A percentile compares a stretch with the other conserved stretches of the same genome.
phyloP scores from a whole-genome alignment of 2,113 vertebrate species.

The Anseranas semipalmata region DNA sequence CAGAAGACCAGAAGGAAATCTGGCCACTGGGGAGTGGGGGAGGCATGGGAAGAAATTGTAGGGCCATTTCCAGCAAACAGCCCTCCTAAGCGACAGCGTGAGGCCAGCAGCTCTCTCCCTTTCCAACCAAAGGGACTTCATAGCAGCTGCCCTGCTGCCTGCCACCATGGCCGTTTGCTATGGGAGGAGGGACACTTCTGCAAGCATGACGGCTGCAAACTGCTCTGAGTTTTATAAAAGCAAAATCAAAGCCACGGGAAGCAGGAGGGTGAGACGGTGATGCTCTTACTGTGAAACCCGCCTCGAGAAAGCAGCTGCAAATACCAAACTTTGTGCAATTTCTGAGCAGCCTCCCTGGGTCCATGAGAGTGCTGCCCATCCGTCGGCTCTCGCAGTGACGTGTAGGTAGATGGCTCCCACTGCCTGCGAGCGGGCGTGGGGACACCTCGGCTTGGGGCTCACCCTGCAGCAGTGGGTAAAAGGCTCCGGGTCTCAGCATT shows the following conservation, averaged over 20 bases:
- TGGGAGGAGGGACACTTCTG: background rate
- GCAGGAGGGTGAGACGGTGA: background rate
- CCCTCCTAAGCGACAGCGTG: background rate
- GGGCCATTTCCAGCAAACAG: background rate
- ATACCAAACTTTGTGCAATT: background rate
- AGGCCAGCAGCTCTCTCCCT: background rate
- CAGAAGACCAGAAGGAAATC: constrained; percentile 59
- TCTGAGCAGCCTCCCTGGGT: background rate
- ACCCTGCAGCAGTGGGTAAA: background rate
- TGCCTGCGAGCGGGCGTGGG: too few relatives aligned
- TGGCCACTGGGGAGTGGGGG: constrained; percentile 30
- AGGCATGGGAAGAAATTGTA: constrained; percentile 48
- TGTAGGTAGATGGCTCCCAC: background rate
- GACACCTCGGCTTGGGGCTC: background rate
- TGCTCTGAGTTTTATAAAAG: background rate
- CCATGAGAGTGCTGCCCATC: rapidly evolving
- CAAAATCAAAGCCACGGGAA: background rate
- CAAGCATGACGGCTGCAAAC: background rate
- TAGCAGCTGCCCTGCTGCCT: background rate
- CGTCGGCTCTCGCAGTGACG: rapidly evolving
- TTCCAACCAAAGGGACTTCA: background rate
- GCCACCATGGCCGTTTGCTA: background rate
- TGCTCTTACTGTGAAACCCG: background rate
- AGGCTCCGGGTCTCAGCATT: background rate
- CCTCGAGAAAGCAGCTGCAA: background rate